Evolutionary conservation across 2,113 vertebrate genomes (phyloP).

Genomic region (Pollimyrus isidori): DNA sequence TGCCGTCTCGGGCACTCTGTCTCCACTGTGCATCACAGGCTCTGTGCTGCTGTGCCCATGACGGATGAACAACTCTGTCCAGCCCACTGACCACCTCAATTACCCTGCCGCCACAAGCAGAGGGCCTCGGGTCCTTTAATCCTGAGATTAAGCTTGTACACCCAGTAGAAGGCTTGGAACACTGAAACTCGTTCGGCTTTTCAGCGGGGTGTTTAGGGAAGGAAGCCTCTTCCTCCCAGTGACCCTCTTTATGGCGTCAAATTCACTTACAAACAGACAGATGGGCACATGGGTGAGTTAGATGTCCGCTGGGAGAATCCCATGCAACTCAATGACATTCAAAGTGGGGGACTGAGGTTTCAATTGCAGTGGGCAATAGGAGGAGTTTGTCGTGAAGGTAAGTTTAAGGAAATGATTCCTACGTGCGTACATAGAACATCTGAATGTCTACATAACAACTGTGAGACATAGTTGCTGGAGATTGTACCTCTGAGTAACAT

Average conservation of each 20-base stretch:
- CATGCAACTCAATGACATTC: not conserved
- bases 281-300: constrained; percentile 3
- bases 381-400: no score
- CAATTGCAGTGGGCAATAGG: not conserved
- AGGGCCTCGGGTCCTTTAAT: not conserved
- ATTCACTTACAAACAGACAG: constrained; percentile 2
- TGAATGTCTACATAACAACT: not conserved
- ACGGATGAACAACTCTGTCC: not conserved
- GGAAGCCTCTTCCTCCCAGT: not conserved
- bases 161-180: not conserved
- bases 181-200: not conserved
- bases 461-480: not conserved
- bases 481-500: not conserved
- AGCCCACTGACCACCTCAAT: not conserved
- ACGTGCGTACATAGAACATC: not conserved
- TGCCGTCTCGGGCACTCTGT: not conserved
- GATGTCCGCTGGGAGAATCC: not conserved
- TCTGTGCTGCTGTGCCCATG: not conserved
- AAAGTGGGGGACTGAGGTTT: not conserved
- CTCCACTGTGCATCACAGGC: not conserved
- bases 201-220: not conserved
- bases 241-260: not conserved
- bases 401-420: not conserved
- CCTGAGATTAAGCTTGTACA: not conserved
- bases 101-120: not conserved